Evolutionary conservation across 2,888 invertebrate genomes (phyloP).

Genomic region (Smittia sp.): DNA sequence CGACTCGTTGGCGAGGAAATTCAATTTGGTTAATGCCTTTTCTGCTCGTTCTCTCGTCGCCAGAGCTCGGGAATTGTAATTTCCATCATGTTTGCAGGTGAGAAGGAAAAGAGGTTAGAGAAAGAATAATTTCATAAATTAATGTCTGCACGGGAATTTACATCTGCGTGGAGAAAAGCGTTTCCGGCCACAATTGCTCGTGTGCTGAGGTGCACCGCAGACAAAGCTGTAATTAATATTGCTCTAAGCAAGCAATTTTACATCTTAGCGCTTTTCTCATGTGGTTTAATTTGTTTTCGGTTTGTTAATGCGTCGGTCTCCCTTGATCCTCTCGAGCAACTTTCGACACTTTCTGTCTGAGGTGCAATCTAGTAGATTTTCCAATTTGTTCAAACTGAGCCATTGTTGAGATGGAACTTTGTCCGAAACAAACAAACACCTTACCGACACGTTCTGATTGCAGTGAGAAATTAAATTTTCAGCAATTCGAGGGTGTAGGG

Average conservation of each 20-base stretch:
- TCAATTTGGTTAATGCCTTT: constrained; percentile 37
- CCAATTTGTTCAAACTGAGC: neutral
- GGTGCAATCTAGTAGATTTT: neutral
- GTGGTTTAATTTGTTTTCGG: neutral
- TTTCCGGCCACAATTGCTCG: neutral
- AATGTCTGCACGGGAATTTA: neutral
- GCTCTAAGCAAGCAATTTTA: neutral
- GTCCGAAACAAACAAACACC: neutral
- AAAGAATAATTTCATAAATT: neutral
- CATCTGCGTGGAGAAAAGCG: neutral
- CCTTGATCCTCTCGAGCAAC: neutral
- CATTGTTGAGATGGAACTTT: neutral
- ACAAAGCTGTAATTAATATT: constrained; percentile 12
- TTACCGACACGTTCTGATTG: neutral
- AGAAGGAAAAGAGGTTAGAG: neutral
- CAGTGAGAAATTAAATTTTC: neutral
- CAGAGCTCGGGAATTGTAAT: neutral
- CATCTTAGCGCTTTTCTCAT: neutral
- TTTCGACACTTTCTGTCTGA: neutral
- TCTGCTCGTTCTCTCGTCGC: neutral
- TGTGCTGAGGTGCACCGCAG: constrained; percentile 4
- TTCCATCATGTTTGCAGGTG: constrained; percentile 10
- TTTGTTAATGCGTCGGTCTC: neutral
- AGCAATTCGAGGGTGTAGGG: neutral
- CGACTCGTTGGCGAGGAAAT: constrained; percentile 4